A percentile compares a stretch with the other conserved stretches of the same genome.
phyloP scores from a whole-genome alignment of 37 sponge, comb jelly and placozoan species.

The Bolinopsis microptera region DNA sequence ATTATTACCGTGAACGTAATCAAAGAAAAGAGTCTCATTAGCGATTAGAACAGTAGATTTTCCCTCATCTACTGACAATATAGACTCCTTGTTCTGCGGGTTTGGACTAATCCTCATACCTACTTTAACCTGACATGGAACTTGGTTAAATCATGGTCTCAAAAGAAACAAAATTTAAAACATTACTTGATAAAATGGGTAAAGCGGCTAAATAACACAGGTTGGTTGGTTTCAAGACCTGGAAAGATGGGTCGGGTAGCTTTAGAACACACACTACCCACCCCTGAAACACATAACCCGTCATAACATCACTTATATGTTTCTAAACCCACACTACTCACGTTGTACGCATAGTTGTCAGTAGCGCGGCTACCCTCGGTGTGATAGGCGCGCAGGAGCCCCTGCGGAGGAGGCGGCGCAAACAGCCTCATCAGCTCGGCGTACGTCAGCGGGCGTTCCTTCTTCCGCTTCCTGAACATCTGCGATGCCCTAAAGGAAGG shows the following conservation, averaged over 20 bases:
- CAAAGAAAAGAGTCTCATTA: conserved; percentile 60
- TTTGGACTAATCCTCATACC: conserved; percentile 60
- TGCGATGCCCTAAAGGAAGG: conserved; percentile 58
- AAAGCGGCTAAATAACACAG: no score
- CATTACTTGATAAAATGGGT: no score
- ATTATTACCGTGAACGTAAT: conserved; percentile 58
- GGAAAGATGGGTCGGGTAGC: no score
- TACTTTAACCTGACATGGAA: conserved; percentile 50
- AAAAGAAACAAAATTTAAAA: no score
- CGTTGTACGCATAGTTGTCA: conserved; percentile 56
- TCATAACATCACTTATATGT: no score
- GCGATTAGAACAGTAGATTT: conserved; percentile 57
- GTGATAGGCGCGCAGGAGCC: conserved; percentile 6
- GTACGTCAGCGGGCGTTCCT: conserved; percentile 62
- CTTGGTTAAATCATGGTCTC: no score
- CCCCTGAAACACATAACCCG: no score
- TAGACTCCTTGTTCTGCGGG: conserved; percentile 60
- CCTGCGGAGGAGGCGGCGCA: conserved; percentile 25
- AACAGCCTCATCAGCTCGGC: conserved; percentile 57
- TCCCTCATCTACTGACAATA: conserved; percentile 38
- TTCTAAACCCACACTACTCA: no score
- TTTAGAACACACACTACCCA: no score
- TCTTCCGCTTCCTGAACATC: conserved; percentile 65
- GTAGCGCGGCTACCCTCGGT: conserved; percentile 14
- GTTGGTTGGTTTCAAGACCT: no score